Conservation (phyloP, 2,113 vertebrate genomes). For the Pygoscelis adeliae region DNA sequence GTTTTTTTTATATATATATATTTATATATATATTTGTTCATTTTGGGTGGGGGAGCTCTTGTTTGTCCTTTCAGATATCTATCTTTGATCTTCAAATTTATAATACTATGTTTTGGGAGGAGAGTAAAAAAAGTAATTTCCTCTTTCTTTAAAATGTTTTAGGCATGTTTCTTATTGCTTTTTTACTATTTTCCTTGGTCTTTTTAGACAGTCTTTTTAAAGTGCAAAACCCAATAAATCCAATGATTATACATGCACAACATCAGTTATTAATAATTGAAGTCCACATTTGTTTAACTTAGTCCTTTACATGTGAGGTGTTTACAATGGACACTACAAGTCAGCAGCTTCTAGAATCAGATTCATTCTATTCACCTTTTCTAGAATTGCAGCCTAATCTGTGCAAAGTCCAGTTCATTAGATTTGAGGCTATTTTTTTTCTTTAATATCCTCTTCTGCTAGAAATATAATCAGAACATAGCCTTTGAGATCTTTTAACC, state of each 20-base stretch:
- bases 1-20: too few relatives aligned
- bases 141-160: neutral
- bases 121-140: neutral
- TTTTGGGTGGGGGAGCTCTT: neutral
- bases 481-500: neutral
- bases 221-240: neutral
- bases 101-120: neutral
- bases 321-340: neutral
- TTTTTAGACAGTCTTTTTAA: neutral
- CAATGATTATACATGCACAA: neutral
- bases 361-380: neutral
- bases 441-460: neutral
- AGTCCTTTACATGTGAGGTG: neutral
- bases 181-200: neutral
- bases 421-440: neutral
- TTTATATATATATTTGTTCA: neutral
- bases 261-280: neutral
- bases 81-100: neutral
- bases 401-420: neutral
- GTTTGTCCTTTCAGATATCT: neutral
- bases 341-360: neutral
- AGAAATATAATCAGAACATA: neutral
- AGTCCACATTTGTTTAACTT: neutral
- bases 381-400: neutral
- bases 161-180: neutral